Base-by-base conservation (phyloP, 2,797 vertebrate genomes). In the Carcharodon carcharias region DNA sequence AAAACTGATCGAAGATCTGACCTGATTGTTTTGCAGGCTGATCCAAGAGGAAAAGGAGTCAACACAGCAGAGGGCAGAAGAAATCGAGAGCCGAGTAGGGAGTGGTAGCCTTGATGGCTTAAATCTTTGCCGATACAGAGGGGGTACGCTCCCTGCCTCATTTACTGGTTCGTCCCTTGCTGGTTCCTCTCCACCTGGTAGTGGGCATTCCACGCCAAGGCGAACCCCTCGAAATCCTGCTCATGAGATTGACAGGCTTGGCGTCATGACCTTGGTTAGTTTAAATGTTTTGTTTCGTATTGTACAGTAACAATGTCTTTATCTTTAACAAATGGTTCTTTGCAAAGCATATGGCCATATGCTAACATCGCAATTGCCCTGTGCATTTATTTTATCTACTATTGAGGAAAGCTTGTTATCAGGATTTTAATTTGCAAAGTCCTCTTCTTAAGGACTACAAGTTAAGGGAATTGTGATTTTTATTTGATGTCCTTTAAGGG, bases 11-110 rank as follows among this genome's bases (percentile, higher is more conserved):
- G 6, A 56, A 71, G 28, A 77, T n/a, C 50, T 18, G 11, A 58
- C 14, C 28, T n/a, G 2, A 77, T 77, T 95, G 45, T 95, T 96
- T 96, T 96, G 0, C 96, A 99, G 99, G 88, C 98, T 99, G 97
- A 99, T 99, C 96, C 99, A 99, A 96, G 99, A 99, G 96, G 99
- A 99, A 97, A 99, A 99, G 97, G 99, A 99, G 97, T 99, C 97
- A 97, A 98, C 99, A 0, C 98, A 99, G 16, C 98, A 99, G 97
- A 98, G 99, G 35, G 99, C 99, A 0, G 99, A 99, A 97, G 99
- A 99, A 98, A 99, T 99, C 0, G 99, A 99, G 97, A 98, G 98
- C 95, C 97, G 98, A 0, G 99, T 99, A 50, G 99, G 99, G 96
- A 98, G 99, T 0, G 98, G 98, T 0, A 97, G 97, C 95, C 88